phyloP scores from a whole-genome alignment of 2,797 vertebrate species.

The Novumbra hubbsi region DNA sequence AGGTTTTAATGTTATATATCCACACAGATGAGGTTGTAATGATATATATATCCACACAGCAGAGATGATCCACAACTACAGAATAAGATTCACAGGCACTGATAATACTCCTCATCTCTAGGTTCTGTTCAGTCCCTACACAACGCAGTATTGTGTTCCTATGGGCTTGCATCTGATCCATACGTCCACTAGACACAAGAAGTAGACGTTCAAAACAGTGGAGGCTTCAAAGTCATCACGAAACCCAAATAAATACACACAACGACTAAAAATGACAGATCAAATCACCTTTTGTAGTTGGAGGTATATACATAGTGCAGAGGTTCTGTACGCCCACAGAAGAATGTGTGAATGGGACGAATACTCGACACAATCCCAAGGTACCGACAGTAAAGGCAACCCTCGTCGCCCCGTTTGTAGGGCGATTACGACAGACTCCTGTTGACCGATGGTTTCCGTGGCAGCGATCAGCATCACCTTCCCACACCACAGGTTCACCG shows the following conservation, averaged over 20 bases:
- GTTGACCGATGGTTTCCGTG: background rate
- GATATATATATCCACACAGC: slow-evolving; percentile 8
- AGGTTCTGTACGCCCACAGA: background rate
- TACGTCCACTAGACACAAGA: slow-evolving; percentile 9
- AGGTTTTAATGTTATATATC: background rate
- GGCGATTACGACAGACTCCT: background rate
- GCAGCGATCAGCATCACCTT: background rate
- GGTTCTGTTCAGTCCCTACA: slow-evolving; percentile 22
- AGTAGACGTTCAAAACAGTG: background rate
- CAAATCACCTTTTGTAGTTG: slow-evolving; percentile 12
- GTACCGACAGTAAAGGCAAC: background rate
- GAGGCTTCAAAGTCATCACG: slow-evolving; percentile 9
- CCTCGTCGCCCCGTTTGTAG: background rate
- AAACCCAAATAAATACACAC: slow-evolving; percentile 46
- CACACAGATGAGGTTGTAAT: slow-evolving; percentile 1
- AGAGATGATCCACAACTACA: slow-evolving; percentile 61
- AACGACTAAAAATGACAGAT: slow-evolving; percentile 19
- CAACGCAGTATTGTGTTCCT: background rate
- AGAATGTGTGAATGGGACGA: background rate
- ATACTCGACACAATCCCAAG: background rate
- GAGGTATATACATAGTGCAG: slow-evolving; percentile 12
- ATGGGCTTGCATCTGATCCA: slow-evolving; percentile 6
- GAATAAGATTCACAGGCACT: slow-evolving; percentile 71
- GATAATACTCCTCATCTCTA: slow-evolving; percentile 67
- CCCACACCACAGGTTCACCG: background rate